Percentiles rank a stretch among this genome's conserved stretches.
Evolutionary conservation across 2,797 vertebrate genomes (phyloP).

Genomic region (Coregonus suidteri): DNA sequence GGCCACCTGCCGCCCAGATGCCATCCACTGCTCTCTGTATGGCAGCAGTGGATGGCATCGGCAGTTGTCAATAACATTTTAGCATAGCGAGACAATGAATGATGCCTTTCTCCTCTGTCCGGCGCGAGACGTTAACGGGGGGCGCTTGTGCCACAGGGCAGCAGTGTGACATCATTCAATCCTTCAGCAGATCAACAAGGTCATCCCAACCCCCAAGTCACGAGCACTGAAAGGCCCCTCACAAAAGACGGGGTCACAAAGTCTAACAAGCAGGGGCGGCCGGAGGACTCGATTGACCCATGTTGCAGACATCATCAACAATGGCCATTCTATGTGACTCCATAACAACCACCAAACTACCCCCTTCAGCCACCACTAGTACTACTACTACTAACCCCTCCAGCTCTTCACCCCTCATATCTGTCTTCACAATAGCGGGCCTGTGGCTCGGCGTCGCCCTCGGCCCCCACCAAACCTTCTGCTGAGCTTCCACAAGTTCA

Average conservation of each 20-base stretch:
- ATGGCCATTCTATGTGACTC: slow-evolving; percentile 57
- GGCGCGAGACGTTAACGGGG: background rate
- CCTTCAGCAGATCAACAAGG: slow-evolving; percentile 8
- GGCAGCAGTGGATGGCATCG: no score
- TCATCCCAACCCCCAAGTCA: slow-evolving; percentile 15
- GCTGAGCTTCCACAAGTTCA: slow-evolving; percentile 42
- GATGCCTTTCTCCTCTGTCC: background rate
- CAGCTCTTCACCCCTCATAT: slow-evolving; percentile 41
- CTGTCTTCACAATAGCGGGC: slow-evolving; percentile 64
- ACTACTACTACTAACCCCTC: slow-evolving; percentile 44
- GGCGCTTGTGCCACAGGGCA: slow-evolving; percentile 3
- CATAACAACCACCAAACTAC: background rate
- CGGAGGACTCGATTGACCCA: slow-evolving; percentile 65
- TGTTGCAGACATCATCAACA: slow-evolving; percentile 60
- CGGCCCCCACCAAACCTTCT: slow-evolving; percentile 36
- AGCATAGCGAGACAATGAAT: background rate
- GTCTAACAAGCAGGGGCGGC: slow-evolving; percentile 43
- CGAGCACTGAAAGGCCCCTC: slow-evolving; percentile 44
- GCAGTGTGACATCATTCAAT: slow-evolving; percentile 1
- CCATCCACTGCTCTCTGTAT: background rate
- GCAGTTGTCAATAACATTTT: no score
- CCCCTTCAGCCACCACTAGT: background rate
- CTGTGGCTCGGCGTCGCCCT: slow-evolving; percentile 55
- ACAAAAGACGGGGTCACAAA: slow-evolving; percentile 62
- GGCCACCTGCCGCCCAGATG: no score